Base-by-base conservation (phyloP, 2,797 vertebrate species). In the Emys orbicularis region DNA sequence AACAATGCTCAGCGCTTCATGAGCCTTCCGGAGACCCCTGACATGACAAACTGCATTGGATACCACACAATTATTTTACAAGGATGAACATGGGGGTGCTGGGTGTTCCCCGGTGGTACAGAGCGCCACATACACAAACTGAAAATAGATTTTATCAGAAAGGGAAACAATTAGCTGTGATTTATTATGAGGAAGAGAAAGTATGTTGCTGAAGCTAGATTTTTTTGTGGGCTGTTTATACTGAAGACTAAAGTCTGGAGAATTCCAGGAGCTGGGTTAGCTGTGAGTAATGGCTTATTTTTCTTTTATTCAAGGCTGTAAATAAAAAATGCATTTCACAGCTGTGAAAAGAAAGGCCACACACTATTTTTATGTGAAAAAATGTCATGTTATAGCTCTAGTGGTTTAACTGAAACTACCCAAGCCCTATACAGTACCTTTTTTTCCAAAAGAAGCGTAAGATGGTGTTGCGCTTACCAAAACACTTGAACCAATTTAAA, bases 381-480 rank as follows among this genome's bases (percentile, higher is more conserved):
- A 18, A 12, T 6, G 13, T 59, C 27, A 59, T 21, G 61, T n/a
- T 37, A 8, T 19, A 68, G 18, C 18, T 68, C n/a, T 11, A 37
- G 15, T 68, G 18, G 12, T 37, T 68, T 68, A 61, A 61, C 29
- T 31, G 8, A 37, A 68, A 37, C 4, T 37, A 5, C 18, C 65
- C 18, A n/a, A 5, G 18, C 34, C n/a, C 65, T 19, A 4, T 21
- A 37, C 34, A 37, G 2, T 21, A 9, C n/a, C 65, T 37, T 68
- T 21, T 10, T 21, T 5, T 2, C 65, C 4, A 68, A 68, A 37
- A 16, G n/a, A 37, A 10, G 8, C 0, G 9, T 37, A 18, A 19
- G 34, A 8, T 8, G 18, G 19, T 37, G 18, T n/a, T 65, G 61
- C 8, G 34, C 5, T 68, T 68, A 10, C n/a, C 18, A n/a, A 13